These are phyloP conservation scores for Mesoclemmys tuberculata DNA, from an alignment of 2,113 vertebrate species.

Conservation along the genomic window DNA sequence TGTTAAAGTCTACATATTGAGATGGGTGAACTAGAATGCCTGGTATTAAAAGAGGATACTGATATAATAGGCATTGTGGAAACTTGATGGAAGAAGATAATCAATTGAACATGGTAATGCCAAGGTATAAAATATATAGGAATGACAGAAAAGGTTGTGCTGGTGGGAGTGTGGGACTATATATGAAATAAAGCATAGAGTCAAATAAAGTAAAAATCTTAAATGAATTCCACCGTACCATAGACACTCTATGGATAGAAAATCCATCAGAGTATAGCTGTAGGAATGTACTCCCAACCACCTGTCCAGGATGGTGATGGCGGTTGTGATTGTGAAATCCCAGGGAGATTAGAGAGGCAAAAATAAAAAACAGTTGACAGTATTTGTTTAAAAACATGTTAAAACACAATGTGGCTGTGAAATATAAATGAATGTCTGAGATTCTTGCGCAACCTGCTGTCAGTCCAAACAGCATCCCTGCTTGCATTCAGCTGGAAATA, in stretches of 20 bases:
- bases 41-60: neutral
- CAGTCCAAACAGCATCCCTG: neutral
- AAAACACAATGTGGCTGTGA: neutral
- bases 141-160: neutral
- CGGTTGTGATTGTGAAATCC: neutral
- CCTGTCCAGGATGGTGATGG: neutral
- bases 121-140: neutral
- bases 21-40: neutral
- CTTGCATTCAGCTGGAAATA: neutral
- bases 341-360: neutral
- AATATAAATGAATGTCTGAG: neutral
- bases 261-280: neutral
- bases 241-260: neutral
- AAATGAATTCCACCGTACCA: neutral
- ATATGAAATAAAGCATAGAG: neutral
- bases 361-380: neutral
- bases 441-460: neutral
- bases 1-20: neutral
- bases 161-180: neutral
- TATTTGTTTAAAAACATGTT: neutral
- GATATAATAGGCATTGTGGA: neutral
- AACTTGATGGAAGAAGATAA: neutral
- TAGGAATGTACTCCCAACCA: no score
- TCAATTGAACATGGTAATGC: neutral
- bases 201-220: neutral